Conservation (phyloP, 2,888 invertebrate species). For the Synanthedon formicaeformis region DNA sequence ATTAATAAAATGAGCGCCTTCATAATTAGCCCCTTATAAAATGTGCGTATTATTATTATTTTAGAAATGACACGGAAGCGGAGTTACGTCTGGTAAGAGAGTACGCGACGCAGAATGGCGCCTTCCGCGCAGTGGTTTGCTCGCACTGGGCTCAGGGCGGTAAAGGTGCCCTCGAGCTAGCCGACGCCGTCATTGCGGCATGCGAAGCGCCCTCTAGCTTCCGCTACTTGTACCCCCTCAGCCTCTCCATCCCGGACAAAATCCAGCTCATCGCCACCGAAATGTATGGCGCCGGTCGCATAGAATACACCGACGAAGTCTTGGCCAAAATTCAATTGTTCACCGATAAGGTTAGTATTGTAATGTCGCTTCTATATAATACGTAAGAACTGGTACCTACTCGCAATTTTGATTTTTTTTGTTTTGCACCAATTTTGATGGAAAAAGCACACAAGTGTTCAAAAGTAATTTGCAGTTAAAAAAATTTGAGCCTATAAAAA, state of each 20-base stretch:
- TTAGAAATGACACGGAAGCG: conserved; percentile 84
- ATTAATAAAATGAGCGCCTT: too few species aligned
- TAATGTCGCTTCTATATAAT: conserved; percentile 1
- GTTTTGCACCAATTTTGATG: too few species aligned
- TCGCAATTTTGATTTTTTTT: too few species aligned
- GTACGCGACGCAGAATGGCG: conserved; percentile 82
- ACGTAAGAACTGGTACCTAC: conserved; percentile 2
- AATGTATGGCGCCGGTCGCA: conserved; percentile 95
- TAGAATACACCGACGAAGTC: conserved; percentile 82
- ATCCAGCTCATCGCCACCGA: conserved; percentile 88
- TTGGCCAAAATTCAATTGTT: conserved; percentile 77
- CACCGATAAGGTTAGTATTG: conserved; percentile 74
- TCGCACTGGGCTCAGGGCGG: conserved; percentile 94
- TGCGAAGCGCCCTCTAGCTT: conserved; percentile 74
- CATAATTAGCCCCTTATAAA: too few species aligned
- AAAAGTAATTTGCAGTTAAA: too few species aligned
- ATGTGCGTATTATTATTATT: conserved; percentile 5
- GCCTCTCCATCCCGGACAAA: conserved; percentile 84
- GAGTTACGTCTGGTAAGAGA: conserved; percentile 85
- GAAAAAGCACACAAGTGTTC: too few species aligned
- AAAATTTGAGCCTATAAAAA: too few species aligned
- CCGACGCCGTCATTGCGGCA: conserved; percentile 87
- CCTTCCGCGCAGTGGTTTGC: conserved; percentile 87
- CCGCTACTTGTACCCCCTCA: conserved; percentile 77
- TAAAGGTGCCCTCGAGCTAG: conserved; percentile 85